Percentiles rank a stretch among this genome's conserved stretches.
Evolutionary conservation across 2,797 vertebrate genomes (phyloP).

Genomic region (Petrocephalus schoutedeni): DNA sequence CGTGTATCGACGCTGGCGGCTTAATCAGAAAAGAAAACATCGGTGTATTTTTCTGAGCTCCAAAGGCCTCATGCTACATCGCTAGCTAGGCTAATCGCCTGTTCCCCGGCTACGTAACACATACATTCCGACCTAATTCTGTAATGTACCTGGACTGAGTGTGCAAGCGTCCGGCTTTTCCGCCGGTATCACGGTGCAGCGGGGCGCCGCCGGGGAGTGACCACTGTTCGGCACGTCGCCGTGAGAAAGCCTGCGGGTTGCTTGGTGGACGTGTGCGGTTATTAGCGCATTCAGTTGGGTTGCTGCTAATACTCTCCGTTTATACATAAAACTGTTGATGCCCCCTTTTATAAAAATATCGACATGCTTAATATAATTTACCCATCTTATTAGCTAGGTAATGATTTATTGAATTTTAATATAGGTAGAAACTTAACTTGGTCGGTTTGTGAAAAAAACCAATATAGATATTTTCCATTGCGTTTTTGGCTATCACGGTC

Average conservation of each 20-base stretch:
- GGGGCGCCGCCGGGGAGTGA: neutral
- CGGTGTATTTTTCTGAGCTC: neutral
- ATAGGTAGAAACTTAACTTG: neutral
- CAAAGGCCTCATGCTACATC: constrained; percentile 19
- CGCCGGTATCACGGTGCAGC: neutral
- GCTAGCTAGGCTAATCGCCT: constrained; percentile 52
- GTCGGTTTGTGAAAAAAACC: neutral
- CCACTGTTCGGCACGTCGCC: neutral
- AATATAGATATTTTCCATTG: neutral
- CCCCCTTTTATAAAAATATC: neutral
- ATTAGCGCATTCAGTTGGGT: neutral
- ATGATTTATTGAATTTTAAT: neutral
- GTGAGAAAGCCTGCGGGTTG: neutral
- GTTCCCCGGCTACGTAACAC: constrained; percentile 39
- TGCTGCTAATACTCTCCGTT: neutral
- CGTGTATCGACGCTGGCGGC: no score
- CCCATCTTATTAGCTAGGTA: neutral
- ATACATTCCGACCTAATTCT: constrained; percentile 61
- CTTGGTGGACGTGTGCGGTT: neutral
- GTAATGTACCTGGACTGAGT: constrained; percentile 55
- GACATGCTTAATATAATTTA: neutral
- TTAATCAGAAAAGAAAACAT: neutral
- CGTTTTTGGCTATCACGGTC: neutral
- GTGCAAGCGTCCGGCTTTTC: constrained; percentile 1
- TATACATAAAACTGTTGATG: neutral